Evolutionary conservation across 2,888 invertebrate genomes (phyloP), one percentile per base, ranked within the genome.

Genomic region (Isotomurus palustris): DNA sequence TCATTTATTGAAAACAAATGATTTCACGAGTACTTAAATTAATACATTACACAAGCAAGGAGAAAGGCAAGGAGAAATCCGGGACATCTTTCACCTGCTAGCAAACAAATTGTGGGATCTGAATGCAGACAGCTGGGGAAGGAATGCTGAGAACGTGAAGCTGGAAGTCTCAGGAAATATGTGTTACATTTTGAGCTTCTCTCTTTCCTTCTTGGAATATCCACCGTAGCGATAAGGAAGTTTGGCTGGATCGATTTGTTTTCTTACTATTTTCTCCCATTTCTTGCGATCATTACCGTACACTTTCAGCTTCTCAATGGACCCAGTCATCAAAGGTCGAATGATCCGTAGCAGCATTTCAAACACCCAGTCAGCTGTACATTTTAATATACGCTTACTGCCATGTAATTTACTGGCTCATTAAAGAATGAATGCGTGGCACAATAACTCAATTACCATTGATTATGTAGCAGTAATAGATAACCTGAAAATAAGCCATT

Each of bases 391-490:
- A n/a, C n/a, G n/a, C n/a, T n/a, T n/a, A n/a, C n/a, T n/a, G n/a
- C n/a, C n/a, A 22, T 21, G 22, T 10, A 40, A 17, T 40, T 40
- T 40, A 8, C 17, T 6, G 6, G 19, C 40, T 10, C 6, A 40
- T n/a, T n/a, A n/a, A n/a, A n/a, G n/a, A n/a, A n/a, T n/a, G n/a
- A n/a, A n/a, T n/a, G n/a, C n/a, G n/a, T n/a, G n/a, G n/a, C n/a
- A n/a, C n/a, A n/a, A n/a, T n/a, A n/a, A n/a, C n/a, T n/a, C n/a
- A 35, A 32, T 49, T 32, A 49, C 49, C 5, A 21, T 49, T 49
- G n/a, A 49, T 49, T n/a, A 49, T 29, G 22, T 32, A 49, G 29
- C 29, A 28, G 14, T 49, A 32, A 22, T 49, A 49, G 19, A 49
- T 32, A 5, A 32, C 49, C 49, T 49, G 35, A 27, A 8, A 24